Evolutionary conservation across 53 echinoderm and acorn worm genomes (phyloP).

Genomic region (Glandiceps talaboti): DNA sequence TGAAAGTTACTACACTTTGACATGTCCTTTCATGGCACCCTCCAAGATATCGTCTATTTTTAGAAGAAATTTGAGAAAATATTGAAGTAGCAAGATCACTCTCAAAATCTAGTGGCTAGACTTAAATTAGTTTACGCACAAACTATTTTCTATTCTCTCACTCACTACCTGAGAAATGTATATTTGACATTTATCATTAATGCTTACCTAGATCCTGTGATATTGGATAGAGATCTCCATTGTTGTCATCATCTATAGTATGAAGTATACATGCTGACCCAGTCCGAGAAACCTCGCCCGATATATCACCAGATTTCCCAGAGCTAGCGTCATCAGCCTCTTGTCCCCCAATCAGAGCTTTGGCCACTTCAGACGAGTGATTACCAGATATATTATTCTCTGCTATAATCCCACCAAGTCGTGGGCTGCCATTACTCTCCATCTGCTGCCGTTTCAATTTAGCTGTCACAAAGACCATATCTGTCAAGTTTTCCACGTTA

Average conservation of each 20-base stretch:
- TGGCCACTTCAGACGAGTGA: not conserved
- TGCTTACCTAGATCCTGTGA: not conserved
- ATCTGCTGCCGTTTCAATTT: not conserved
- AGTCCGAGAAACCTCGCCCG: not conserved
- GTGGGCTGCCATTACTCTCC: constrained; percentile 6
- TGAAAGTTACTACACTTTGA: too few species aligned
- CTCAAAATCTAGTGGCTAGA: too few species aligned
- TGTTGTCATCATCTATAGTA: not conserved
- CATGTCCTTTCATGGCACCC: too few species aligned
- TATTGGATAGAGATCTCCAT: not conserved
- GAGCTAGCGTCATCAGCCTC: not conserved
- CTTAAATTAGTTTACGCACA: too few species aligned
- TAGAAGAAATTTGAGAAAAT: too few species aligned
- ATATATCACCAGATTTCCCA: not conserved
- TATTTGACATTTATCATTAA: too few species aligned
- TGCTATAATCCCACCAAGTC: not conserved
- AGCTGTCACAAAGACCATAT: not conserved
- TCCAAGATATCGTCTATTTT: too few species aligned
- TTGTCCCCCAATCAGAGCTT: not conserved
- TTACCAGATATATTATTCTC: not conserved
- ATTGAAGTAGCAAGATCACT: too few species aligned
- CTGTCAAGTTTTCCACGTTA: not conserved
- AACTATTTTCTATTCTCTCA: too few species aligned
- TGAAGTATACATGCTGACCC: not conserved
- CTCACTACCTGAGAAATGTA: too few species aligned